Evolutionary conservation across 2,888 invertebrate genomes (phyloP).

Genomic region (Pecten maximus): DNA sequence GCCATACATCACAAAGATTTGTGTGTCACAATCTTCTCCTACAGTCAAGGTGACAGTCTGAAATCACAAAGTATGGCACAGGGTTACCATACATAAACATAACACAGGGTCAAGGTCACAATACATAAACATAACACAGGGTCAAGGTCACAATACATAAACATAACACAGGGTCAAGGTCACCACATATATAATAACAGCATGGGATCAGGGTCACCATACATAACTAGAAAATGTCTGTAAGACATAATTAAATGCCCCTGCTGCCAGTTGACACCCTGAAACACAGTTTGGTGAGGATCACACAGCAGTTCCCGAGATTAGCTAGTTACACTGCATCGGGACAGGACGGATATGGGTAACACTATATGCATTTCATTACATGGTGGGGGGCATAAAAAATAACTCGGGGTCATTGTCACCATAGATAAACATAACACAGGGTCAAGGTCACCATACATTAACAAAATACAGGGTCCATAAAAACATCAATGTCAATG

Average conservation of each 20-base stretch:
- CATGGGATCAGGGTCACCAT: no score
- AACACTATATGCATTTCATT: no score
- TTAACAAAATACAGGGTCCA: not conserved
- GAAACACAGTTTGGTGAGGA: no score
- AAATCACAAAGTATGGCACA: conserved; percentile 44
- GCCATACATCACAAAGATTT: conserved; percentile 89
- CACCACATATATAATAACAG: not conserved
- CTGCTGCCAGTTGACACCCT: no score
- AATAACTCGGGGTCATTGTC: not conserved
- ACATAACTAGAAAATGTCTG: no score
- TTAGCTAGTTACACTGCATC: no score
- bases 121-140: not conserved
- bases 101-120: not conserved
- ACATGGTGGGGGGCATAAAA: not conserved
- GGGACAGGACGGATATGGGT: no score
- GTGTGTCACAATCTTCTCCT: conserved; percentile 92
- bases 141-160: not conserved
- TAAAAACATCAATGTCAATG: no score
- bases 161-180: not conserved
- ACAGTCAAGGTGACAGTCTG: conserved; percentile 91
- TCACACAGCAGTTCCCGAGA: no score
- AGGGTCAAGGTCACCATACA: not conserved
- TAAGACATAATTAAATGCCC: no score
- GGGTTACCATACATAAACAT: not conserved
- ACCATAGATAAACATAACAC: not conserved